Evolutionary conservation across 2,888 invertebrate genomes (phyloP).

Genomic region (Anagyrus pseudococci): DNA sequence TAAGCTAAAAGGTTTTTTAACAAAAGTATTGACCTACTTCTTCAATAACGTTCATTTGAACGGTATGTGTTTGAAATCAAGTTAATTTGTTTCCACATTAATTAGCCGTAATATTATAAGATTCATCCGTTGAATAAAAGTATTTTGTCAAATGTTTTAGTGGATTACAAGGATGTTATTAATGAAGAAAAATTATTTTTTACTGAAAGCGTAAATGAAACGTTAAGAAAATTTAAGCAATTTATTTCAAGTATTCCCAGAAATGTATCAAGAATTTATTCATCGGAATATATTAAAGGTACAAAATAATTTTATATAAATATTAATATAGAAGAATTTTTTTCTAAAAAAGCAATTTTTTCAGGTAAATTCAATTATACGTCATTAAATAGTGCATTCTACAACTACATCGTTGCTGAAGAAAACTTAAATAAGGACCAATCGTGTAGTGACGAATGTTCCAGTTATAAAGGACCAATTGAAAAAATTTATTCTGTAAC

Average conservation of each 20-base stretch:
- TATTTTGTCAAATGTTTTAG: background rate
- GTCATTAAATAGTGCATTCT: constrained; percentile 79
- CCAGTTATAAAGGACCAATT: background rate
- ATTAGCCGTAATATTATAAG: background rate
- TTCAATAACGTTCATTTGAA: background rate
- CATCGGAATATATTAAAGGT: constrained; percentile 6
- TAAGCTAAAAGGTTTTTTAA: constrained; percentile 1
- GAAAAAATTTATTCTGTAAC: background rate
- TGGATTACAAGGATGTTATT: background rate
- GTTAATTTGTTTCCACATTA: too few relatives aligned
- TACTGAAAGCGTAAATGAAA: background rate
- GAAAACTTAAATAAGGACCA: constrained; percentile 75
- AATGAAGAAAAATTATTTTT: background rate
- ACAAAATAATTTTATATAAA: background rate
- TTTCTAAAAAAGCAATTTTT: too few relatives aligned
- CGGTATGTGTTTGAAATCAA: too few relatives aligned
- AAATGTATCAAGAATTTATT: background rate
- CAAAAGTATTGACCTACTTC: background rate
- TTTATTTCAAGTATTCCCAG: background rate
- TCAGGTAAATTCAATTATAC: constrained; percentile 53
- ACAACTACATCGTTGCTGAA: constrained; percentile 88
- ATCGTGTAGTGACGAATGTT: constrained; percentile 58
- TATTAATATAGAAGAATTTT: too few relatives aligned
- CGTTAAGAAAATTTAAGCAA: background rate
- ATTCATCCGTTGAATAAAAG: too few relatives aligned